Conservation (phyloP, 2,113 vertebrate species). For the Hippocampus guttulatus region DNA sequence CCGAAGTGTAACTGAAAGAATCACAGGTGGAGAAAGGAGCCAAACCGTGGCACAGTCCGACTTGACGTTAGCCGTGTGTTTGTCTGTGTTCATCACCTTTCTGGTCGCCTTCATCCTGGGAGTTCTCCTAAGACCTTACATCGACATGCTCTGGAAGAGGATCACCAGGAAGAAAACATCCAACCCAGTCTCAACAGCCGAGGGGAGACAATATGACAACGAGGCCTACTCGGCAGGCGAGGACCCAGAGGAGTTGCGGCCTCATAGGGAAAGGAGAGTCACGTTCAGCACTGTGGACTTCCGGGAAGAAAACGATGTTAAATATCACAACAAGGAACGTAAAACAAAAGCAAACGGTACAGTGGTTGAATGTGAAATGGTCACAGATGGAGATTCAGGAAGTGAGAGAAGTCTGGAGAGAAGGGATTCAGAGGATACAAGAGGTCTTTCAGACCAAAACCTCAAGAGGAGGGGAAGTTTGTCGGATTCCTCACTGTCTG, state of each 20-base stretch:
- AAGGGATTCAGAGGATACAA: slow-evolving; percentile 4
- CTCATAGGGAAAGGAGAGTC: slow-evolving; percentile 54
- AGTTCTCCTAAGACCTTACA: slow-evolving; percentile 75
- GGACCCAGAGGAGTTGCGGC: slow-evolving; percentile 10
- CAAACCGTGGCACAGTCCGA: slow-evolving; percentile 25
- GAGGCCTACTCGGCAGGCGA: slow-evolving; percentile 64
- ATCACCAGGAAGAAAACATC: slow-evolving; percentile 41
- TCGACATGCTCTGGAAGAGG: slow-evolving; percentile 69
- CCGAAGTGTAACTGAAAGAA: slow-evolving; percentile 39
- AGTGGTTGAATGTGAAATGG: slow-evolving; percentile 22
- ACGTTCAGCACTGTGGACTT: slow-evolving; percentile 41
- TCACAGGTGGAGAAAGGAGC: slow-evolving; percentile 2
- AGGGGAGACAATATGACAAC: slow-evolving; percentile 70
- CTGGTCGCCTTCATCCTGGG: slow-evolving; percentile 83
- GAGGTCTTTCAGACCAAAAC: slow-evolving; percentile 18
- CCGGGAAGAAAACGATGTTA: slow-evolving; percentile 20
- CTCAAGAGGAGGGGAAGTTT: slow-evolving; percentile 26
- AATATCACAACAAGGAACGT: slow-evolving; percentile 59
- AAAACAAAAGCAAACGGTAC: slow-evolving; percentile 22
- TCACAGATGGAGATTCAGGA: slow-evolving; percentile 23
- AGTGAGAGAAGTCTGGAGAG: slow-evolving; percentile 16
- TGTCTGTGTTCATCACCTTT: slow-evolving; percentile 84
- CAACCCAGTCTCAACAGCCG: slow-evolving; percentile 10
- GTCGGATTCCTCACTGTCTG: slow-evolving; percentile 53
- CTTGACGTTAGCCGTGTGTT: slow-evolving; percentile 74